Evolutionary conservation across 2,888 invertebrate genomes (phyloP), one percentile per base, ranked within the genome.

Genomic region (Rhopalosiphum nymphaeae): DNA sequence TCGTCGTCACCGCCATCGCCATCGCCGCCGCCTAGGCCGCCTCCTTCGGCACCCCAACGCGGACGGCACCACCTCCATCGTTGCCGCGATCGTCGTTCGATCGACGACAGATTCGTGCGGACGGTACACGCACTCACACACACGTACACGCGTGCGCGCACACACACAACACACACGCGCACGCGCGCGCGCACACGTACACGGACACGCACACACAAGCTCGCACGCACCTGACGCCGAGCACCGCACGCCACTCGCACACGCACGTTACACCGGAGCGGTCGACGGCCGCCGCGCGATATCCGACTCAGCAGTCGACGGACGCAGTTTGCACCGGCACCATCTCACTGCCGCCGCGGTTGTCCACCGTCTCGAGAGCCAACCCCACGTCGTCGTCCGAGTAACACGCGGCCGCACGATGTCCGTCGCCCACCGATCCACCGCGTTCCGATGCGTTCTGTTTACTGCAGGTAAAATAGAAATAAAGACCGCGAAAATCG

Each of bases 291-390:
- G 91, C 13, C 57, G 91, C 61, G 46, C 61, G 49, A 42, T 56
- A 26, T n/a, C 49, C 91, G 57, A 78, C 36, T 67, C 92, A 92
- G 92, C 92, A 92, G 92, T 92, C 92, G 67, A 87, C 92, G 87
- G 61, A 88, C 87, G 85, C 92, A 92, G 61, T 88, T 46, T 67
- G 87, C 92, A 67, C 87, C 92, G 92, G 92, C 67, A 92, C 92
- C 84, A 44, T 57, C 46, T 57, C 46, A 44, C 25, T 26, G 46
- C 92, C 49, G 49, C n/a, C 3, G 42, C 87, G 61, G 61, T n/a
- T 86, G 86, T 44, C n/a, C 57, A 78, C 13, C 49, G 67, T 78
- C 53, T 36, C 36, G 78, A 78, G 21, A 53, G 36, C 21, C n/a
- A 67, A 13, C 36, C 49, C 3, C 61, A 29, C 36, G 44, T 46